Evolutionary conservation across 1,140 invertebrate genomes (phyloP).

Genomic region (Anastrepha obliqua): DNA sequence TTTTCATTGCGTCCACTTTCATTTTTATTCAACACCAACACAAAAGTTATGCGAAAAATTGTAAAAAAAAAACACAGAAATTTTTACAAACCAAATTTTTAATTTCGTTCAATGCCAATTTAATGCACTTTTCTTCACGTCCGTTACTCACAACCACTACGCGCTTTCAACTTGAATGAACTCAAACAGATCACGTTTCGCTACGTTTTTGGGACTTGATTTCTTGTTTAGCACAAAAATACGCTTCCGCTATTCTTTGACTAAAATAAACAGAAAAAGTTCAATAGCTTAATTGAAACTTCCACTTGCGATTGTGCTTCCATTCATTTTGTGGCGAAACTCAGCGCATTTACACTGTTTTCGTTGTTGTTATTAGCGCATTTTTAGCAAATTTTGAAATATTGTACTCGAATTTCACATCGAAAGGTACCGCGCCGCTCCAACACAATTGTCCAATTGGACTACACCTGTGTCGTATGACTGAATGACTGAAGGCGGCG

Average conservation of each 20-base stretch:
- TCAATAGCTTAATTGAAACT: neutral
- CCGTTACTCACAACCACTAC: neutral
- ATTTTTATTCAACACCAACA: neutral
- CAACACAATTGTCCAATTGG: neutral
- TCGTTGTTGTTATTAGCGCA: neutral
- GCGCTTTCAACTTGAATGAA: neutral
- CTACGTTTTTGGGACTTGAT: neutral
- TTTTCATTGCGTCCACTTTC: conserved; percentile 13
- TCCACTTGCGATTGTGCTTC: conserved; percentile 35
- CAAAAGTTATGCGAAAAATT: conserved; percentile 19
- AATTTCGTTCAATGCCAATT: neutral
- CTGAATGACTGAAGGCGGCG: conserved; percentile 25
- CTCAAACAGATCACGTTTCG: conserved; percentile 41
- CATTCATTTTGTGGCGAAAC: conserved; percentile 1
- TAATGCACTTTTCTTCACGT: neutral
- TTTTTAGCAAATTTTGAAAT: neutral
- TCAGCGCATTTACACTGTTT: neutral
- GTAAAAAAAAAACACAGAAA: neutral
- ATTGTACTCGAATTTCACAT: neutral
- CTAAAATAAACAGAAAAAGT: neutral
- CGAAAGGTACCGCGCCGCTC: neutral
- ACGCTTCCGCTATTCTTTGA: neutral
- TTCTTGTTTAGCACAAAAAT: neutral
- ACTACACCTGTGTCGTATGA: conserved; percentile 34
- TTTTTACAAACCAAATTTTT: neutral